Evolutionary conservation across 2,888 invertebrate genomes (phyloP), one percentile per base, ranked within the genome.

Genomic region (Rotaria macrura): DNA sequence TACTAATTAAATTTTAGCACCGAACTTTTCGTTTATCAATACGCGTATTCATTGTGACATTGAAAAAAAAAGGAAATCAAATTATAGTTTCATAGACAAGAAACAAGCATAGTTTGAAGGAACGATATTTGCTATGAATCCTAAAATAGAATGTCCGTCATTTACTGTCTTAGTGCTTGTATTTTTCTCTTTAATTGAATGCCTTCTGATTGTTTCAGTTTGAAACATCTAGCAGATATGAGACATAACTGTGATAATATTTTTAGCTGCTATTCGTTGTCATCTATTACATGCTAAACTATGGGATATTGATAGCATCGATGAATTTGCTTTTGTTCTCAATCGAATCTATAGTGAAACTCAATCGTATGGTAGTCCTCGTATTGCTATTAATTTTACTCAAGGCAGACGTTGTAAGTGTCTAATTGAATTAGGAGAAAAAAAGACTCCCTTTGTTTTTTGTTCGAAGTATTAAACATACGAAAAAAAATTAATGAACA

Each of bases 311-410:
- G 79, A 79, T 5, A 79, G n/a, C 4, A 23, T 25, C 1, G 43
- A 40, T n/a, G 79, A 79, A 43, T 79, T 79, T 79, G 10, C 40
- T n/a, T 79, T n/a, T 79, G 79, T 79, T 43, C 43, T 79, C 40
- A 23, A 40, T 43, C 43, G n/a, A 40, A 79, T 79, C n/a, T 79
- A 79, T n/a, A 43, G 7, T 3, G 1, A 79, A 79, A 79, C 79
- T 25, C 25, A 25, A 79, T 43, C 43, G n/a, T 43, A 25, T n/a
- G 79, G 43, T 79, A 79, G 79, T 79, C 79, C 79, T 43, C 40
- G 79, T 20, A 43, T 79, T 43, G 79, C 79, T 12, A 6, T 79
- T n/a, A 40, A 79, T 43, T 79, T 79, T 43, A 40, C 40, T 4
- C 25, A 79, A 43, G 79, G 79, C 43, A 40, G 43, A 25, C 23